Percentiles rank a stretch among this genome's conserved stretches.
Conservation (phyloP, 2,113 vertebrate species). For the Aphyosemion australe region DNA sequence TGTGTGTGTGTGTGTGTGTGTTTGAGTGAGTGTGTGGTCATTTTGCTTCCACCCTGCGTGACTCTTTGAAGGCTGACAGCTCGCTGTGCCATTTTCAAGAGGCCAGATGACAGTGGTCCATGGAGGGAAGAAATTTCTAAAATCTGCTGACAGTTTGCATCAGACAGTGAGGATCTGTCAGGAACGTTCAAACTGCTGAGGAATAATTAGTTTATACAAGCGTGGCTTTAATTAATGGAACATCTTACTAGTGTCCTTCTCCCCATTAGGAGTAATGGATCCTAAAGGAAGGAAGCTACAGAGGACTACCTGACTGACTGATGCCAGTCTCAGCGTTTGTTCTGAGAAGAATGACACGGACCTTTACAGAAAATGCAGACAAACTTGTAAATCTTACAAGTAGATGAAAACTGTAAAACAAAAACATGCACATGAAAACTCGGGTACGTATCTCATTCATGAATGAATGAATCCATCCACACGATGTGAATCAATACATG, state of each 20-base stretch:
- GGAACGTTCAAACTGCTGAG: slow-evolving; percentile 15
- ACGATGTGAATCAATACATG: too few relatives aligned
- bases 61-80: slow-evolving; percentile 60
- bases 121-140: slow-evolving; percentile 12
- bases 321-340: slow-evolving; percentile 40
- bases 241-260: slow-evolving; percentile 50
- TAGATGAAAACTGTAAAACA: too few relatives aligned
- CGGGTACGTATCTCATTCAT: too few relatives aligned
- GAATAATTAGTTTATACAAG: slow-evolving; percentile 35
- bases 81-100: slow-evolving; percentile 50
- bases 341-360: slow-evolving; percentile 20
- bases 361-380: too few relatives aligned
- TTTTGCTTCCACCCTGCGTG: slow-evolving; percentile 20
- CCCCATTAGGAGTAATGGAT: slow-evolving; percentile 64
- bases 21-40: slow-evolving; percentile 20
- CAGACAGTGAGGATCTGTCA: slow-evolving; percentile 44
- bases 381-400: too few relatives aligned
- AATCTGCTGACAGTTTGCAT: slow-evolving; percentile 10
- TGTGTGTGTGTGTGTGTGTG: slow-evolving; percentile 1
- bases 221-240: slow-evolving; percentile 53
- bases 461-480: too few relatives aligned
- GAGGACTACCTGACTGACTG: slow-evolving; percentile 55
- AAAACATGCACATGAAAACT: too few relatives aligned
- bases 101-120: slow-evolving; percentile 40
- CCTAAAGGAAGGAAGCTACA: slow-evolving; percentile 41